Evolutionary conservation across 2,797 vertebrate genomes (phyloP).

Genomic region (Alcedo quadribrachys): DNA sequence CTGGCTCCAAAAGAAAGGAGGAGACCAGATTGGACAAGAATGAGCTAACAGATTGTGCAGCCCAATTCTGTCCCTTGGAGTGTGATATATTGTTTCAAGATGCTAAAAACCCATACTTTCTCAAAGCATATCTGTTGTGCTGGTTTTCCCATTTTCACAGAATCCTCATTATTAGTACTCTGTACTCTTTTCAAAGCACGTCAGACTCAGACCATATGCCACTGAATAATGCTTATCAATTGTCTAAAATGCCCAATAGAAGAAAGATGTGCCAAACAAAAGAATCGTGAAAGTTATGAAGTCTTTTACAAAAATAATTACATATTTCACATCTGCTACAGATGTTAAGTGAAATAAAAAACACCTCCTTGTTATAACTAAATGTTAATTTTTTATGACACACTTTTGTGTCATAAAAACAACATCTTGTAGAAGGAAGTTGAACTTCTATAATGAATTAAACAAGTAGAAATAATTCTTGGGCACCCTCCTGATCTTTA

Average conservation of each 20-base stretch:
- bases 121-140: conserved; percentile 82
- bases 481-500: conserved; percentile 10
- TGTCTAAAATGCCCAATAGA: conserved; percentile 76
- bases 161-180: conserved; percentile 85
- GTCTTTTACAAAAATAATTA: conserved; percentile 76
- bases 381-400: conserved; percentile 74
- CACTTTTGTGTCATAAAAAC: conserved; percentile 64
- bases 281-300: conserved; percentile 75
- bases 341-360: conserved; percentile 80
- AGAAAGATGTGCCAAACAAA: conserved; percentile 75
- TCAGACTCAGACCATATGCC: conserved; percentile 86
- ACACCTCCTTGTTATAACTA: conserved; percentile 71
- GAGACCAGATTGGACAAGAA: conserved; percentile 87
- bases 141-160: conserved; percentile 83
- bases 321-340: conserved; percentile 77
- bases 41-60: conserved; percentile 86
- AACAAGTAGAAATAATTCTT: conserved; percentile 57
- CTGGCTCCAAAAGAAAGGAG: conserved; percentile 86
- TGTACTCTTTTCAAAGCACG: conserved; percentile 83
- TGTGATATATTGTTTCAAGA: conserved; percentile 89
- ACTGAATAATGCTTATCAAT: conserved; percentile 83
- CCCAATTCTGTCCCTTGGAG: conserved; percentile 83
- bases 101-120: conserved; percentile 83
- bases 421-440: conserved; percentile 53
- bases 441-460: conserved; percentile 39